Base-by-base conservation (phyloP, 2,888 invertebrate species). In the Piscicola geometra region DNA sequence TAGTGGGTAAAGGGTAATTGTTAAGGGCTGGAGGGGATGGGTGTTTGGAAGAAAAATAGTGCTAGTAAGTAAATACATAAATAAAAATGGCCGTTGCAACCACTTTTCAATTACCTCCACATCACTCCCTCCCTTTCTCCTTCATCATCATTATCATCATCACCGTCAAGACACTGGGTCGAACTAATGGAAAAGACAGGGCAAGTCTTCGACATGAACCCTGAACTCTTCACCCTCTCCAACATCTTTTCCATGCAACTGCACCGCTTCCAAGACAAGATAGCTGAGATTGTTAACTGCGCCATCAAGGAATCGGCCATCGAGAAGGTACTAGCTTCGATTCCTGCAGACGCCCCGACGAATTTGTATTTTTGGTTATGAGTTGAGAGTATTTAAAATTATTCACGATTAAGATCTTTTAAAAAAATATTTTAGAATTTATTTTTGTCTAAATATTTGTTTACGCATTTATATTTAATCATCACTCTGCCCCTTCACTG, bases 171-270 rank as follows among this genome's bases (percentile, higher is more conserved):
- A 18, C 95, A 96, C 86, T 96, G 95, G 95, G 89, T 90, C 80
- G 90, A 91, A 81, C 87, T 95, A 69, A 94, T 95, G 94, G 86
- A 86, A 1, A 92, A 92, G 85, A 95, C 94, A 21, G 91, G 91
- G 83, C 87, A 85, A 82, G 83, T 89, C 78, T 94, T 94, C 83
- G 93, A 94, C 82, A 93, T 94, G 91, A 89, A 91, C 1, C 90
- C 93, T 1, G 91, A 92, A 30, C 89, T 91, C n/a, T 94, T 95
- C 81, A 94, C 94, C 0, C 86, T 95, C 77, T 92, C 93, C 77
- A 93, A 94, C 83, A 92, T 95, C 90, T 95, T 95, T 83, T 89
- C 91, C 0, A 94, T 95, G 94, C 91, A 95, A 82, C 86, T 94
- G 77, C 92, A 93, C 81, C 89, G 90, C 79, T 93, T 92, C 82